Percentiles rank a stretch among this genome's conserved stretches.
These are phyloP conservation scores for Thaumatotibia leucotreta DNA, from an alignment of 1,140 invertebrate species.

Conservation along the genomic window DNA sequence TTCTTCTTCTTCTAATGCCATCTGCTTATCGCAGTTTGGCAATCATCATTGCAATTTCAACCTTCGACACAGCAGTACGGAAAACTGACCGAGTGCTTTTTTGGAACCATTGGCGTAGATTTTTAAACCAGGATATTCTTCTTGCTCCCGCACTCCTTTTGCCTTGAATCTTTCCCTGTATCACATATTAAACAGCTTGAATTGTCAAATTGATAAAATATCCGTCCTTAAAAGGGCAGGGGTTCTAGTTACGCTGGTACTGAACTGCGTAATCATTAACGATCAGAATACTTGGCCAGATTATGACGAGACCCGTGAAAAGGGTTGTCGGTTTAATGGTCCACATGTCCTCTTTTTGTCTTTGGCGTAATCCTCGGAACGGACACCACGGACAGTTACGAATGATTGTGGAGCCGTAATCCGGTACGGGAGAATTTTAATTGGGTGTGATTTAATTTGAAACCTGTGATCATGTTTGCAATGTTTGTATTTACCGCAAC, in stretches of 20 bases:
- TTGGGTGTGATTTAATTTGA: conserved; percentile 10
- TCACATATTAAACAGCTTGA: too few species aligned
- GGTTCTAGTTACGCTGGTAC: background rate
- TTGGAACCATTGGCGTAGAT: too few species aligned
- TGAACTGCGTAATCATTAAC: background rate
- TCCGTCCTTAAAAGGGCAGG: too few species aligned
- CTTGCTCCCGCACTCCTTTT: too few species aligned
- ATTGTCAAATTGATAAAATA: too few species aligned
- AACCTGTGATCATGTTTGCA: background rate
- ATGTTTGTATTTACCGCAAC: background rate
- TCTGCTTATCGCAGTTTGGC: too few species aligned
- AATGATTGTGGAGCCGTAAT: conserved; percentile 8
- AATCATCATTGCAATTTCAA: too few species aligned
- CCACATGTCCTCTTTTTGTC: conserved; percentile 5
- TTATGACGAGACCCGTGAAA: conserved; percentile 23
- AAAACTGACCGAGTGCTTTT: too few species aligned
- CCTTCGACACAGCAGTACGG: too few species aligned
- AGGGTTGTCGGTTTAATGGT: conserved; percentile 27
- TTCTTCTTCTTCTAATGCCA: too few species aligned
- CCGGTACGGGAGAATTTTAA: background rate
- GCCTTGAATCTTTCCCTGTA: too few species aligned
- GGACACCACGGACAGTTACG: background rate
- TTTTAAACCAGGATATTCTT: too few species aligned
- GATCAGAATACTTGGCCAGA: background rate
- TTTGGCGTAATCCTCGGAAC: background rate